phyloP scores from a whole-genome alignment of 2,113 vertebrate genomes.

The Asarcornis scutulata region DNA sequence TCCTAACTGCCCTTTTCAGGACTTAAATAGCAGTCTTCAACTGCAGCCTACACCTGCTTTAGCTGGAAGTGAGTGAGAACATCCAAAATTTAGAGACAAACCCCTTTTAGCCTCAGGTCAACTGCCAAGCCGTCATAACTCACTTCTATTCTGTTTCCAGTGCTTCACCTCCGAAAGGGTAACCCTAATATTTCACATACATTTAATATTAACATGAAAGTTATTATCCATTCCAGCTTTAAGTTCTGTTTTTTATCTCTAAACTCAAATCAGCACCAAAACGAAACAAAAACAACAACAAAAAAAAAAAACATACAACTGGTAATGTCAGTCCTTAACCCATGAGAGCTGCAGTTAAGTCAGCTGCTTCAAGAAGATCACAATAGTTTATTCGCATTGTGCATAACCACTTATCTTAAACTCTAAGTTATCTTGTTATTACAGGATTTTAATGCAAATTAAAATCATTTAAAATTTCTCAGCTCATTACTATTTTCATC shows the following conservation, averaged over 20 bases:
- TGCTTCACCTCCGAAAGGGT: not conserved
- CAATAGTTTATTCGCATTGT: slow-evolving; percentile 1
- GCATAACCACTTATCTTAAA: not conserved
- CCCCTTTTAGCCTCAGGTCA: not conserved
- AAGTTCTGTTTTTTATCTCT: not conserved
- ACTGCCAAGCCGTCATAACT: not conserved
- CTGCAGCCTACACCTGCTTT: not conserved
- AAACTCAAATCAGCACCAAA: not conserved
- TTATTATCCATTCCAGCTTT: not conserved
- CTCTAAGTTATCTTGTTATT: too few relatives aligned
- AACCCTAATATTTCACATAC: not conserved
- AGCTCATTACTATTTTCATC: too few relatives aligned
- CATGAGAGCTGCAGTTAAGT: not conserved
- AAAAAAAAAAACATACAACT: accelerated
- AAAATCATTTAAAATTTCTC: too few relatives aligned
- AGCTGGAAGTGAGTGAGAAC: not conserved
- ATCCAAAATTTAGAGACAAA: not conserved
- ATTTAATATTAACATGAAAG: not conserved
- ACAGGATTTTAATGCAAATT: too few relatives aligned
- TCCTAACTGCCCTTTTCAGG: not conserved
- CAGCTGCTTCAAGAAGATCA: not conserved
- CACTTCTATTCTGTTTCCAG: not conserved
- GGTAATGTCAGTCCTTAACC: not conserved
- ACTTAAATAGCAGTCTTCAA: not conserved
- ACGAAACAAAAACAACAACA: not conserved